Evolutionary conservation across 2,113 vertebrate genomes (phyloP).

Genomic region (Burhinus bistriatus): DNA sequence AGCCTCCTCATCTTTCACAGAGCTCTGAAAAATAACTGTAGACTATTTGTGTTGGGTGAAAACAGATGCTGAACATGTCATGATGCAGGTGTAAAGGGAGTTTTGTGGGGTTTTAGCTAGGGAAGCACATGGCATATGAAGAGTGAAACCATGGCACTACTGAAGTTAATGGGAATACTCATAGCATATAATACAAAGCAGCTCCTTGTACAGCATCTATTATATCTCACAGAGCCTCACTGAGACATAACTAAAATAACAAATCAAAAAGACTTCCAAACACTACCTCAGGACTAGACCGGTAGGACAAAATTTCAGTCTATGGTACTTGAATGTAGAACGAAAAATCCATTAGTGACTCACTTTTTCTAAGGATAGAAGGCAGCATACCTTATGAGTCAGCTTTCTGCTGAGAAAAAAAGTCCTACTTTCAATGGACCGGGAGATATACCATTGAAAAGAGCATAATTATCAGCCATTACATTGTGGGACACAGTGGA

Average conservation of each 20-base stretch:
- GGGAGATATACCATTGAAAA: not conserved
- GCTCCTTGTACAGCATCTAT: not conserved
- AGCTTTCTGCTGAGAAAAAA: constrained; percentile 45
- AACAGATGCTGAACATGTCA: not conserved
- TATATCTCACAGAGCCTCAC: not conserved
- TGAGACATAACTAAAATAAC: constrained; percentile 26
- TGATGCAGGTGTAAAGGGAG: not conserved
- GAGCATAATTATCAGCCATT: constrained; percentile 15
- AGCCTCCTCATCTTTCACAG: not conserved
- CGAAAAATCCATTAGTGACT: constrained; percentile 66
- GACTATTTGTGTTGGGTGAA: not conserved
- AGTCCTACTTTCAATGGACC: constrained; percentile 17
- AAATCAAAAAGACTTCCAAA: constrained; percentile 29
- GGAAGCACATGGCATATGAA: not conserved
- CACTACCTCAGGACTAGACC: not conserved
- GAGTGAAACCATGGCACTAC: not conserved
- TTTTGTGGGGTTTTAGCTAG: not conserved
- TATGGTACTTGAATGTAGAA: constrained; percentile 28
- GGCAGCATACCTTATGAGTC: constrained; percentile 45
- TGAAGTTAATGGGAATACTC: not conserved
- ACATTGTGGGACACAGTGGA: not conserved
- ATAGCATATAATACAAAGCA: not conserved
- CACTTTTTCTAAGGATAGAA: constrained; percentile 59
- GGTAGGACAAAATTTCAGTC: constrained; percentile 29
- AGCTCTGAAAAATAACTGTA: not conserved